These are phyloP conservation scores for Numenius arquata DNA, from an alignment of 2,113 vertebrate species.

Conservation along the genomic window DNA sequence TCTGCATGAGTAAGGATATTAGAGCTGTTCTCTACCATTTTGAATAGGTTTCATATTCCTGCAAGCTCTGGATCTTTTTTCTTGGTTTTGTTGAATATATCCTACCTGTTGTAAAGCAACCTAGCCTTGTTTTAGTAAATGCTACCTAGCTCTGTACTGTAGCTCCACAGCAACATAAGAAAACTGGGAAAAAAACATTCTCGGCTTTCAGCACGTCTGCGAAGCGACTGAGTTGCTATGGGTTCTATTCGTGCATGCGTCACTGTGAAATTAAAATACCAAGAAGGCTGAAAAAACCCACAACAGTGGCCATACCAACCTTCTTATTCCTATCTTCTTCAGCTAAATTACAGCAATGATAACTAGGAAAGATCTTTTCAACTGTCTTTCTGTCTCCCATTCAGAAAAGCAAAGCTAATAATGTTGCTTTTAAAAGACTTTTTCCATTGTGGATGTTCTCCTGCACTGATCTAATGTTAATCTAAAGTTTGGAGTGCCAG, in stretches of 20 bases:
- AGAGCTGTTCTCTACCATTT: neutral
- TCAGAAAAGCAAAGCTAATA: neutral
- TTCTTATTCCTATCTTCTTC: neutral
- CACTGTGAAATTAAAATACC: neutral
- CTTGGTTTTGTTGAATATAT: neutral
- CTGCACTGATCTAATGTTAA: neutral
- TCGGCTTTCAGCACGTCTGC: neutral
- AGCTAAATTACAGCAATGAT: neutral
- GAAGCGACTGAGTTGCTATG: neutral
- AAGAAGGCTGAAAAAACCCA: neutral
- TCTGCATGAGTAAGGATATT: neutral
- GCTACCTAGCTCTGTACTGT: neutral
- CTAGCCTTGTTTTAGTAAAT: conserved; percentile 2
- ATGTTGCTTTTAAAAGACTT: neutral
- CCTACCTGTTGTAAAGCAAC: neutral
- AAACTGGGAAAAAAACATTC: neutral
- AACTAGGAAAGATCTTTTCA: neutral
- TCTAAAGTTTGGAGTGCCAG: neutral
- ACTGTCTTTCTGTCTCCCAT: neutral
- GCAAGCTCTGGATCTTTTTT: neutral
- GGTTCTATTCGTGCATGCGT: neutral
- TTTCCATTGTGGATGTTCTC: neutral
- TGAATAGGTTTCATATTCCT: neutral
- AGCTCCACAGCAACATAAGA: neutral
- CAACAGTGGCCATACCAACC: neutral